Conservation (phyloP, 1,140 invertebrate species). For the Centruroides vittatus region DNA sequence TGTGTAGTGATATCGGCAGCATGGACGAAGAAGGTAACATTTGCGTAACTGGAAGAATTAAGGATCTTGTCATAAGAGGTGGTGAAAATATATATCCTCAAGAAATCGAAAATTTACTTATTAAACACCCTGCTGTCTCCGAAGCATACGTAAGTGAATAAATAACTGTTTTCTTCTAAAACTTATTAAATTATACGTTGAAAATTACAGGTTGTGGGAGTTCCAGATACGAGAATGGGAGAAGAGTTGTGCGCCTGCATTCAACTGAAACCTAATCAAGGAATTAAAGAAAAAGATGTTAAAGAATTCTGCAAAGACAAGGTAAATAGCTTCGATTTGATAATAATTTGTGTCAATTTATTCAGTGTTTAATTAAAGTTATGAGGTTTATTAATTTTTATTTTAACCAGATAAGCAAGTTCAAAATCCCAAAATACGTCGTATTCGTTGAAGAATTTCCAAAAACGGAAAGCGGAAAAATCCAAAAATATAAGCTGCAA, state of each 20-base stretch:
- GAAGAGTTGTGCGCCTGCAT: constrained; percentile 75
- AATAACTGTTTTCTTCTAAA: not conserved
- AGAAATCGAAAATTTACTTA: constrained; percentile 71
- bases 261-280: constrained; percentile 34
- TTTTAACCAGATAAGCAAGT: constrained; percentile 48
- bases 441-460: constrained; percentile 55
- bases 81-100: constrained; percentile 83
- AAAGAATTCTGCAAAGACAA: constrained; percentile 53
- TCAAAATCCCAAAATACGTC: constrained; percentile 67
- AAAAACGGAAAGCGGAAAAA: constrained; percentile 67
- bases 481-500: constrained; percentile 42
- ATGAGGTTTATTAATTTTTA: constrained; percentile 1
- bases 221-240: constrained; percentile 62
- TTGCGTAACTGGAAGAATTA: constrained; percentile 61
- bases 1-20: constrained; percentile 54
- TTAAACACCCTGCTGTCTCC: constrained; percentile 46
- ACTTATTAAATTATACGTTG: not conserved
- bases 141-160: constrained; percentile 15
- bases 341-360: not conserved
- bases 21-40: constrained; percentile 62
- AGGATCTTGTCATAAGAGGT: constrained; percentile 81
- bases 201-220: constrained; percentile 44
- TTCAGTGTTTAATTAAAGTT: not conserved
- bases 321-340: constrained; percentile 26
- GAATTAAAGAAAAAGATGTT: constrained; percentile 42